phyloP scores from a whole-genome alignment of 2,113 vertebrate species.

The Odontesthes bonariensis region DNA sequence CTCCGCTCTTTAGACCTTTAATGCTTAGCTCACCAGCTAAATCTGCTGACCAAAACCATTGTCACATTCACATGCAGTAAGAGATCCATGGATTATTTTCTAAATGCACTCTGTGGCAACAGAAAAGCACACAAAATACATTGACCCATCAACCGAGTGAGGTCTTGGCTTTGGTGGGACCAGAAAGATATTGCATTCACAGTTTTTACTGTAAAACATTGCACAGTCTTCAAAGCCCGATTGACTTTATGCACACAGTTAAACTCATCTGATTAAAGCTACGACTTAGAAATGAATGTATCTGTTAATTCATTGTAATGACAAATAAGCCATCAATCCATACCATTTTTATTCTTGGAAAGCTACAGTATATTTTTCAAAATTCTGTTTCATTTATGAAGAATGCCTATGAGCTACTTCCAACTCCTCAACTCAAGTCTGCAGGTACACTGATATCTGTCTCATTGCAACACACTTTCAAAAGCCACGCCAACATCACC shows the following conservation, averaged over 20 bases:
- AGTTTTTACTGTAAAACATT: neutral
- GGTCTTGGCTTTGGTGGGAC: neutral
- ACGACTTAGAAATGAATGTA: conserved; percentile 17
- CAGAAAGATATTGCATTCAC: neutral
- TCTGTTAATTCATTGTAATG: neutral
- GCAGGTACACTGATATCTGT: no score
- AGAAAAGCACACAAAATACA: conserved; percentile 1
- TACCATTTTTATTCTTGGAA: no score
- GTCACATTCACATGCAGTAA: neutral
- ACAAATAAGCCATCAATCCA: no score
- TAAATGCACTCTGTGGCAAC: conserved; percentile 1
- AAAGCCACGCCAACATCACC: no score
- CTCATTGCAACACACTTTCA: no score
- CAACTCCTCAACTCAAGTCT: no score
- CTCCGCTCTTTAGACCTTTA: conserved; percentile 21
- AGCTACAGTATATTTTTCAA: no score
- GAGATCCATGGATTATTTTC: conserved; percentile 13
- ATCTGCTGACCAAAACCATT: no score
- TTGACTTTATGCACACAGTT: conserved; percentile 2
- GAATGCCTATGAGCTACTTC: no score
- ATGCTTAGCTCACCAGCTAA: neutral
- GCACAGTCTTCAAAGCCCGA: conserved; percentile 5
- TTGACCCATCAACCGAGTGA: neutral
- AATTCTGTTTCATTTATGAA: no score
- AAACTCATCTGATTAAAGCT: conserved; percentile 60